A percentile compares a stretch with the other conserved stretches of the same genome.
Conservation (phyloP, 2,888 invertebrate genomes). For the Athalia cordata region DNA sequence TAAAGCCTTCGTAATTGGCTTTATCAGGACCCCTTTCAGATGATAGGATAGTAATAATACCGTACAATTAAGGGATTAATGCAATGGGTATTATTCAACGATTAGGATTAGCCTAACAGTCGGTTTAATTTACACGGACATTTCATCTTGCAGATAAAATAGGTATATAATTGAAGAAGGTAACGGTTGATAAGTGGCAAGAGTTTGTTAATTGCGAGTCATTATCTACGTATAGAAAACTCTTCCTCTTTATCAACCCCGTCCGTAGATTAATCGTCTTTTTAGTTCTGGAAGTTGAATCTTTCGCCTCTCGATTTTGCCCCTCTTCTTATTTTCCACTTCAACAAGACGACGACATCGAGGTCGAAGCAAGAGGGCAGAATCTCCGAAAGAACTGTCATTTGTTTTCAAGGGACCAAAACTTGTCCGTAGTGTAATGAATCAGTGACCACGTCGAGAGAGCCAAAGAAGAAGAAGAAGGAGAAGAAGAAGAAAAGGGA, state of each 20-base stretch:
- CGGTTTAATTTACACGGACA: conserved; percentile 32
- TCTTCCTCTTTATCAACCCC: conserved; percentile 7
- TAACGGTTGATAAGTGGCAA: conserved; percentile 28
- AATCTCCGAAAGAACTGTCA: conserved; percentile 19
- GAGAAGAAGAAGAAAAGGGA: not conserved
- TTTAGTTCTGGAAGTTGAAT: conserved; percentile 34
- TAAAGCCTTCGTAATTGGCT: too few species aligned
- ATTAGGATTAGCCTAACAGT: not conserved
- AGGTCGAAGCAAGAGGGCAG: not conserved
- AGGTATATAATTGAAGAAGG: conserved; percentile 20
- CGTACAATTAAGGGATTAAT: too few species aligned
- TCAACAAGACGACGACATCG: not conserved
- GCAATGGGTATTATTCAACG: conserved; percentile 2
- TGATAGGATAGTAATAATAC: too few species aligned
- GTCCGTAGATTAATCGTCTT: conserved; percentile 30
- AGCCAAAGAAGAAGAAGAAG: not conserved
- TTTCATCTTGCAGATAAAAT: conserved; percentile 1
- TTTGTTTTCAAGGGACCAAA: conserved; percentile 30
- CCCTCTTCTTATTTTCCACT: not conserved
- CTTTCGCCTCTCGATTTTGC: not conserved
- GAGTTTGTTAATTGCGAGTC: conserved; percentile 33
- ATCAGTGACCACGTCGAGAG: conserved; percentile 21
- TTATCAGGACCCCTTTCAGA: too few species aligned
- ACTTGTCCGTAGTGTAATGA: conserved; percentile 27
- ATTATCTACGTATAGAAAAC: not conserved